A percentile compares a stretch with the other conserved stretches of the same genome.
Conservation (phyloP, 2,797 vertebrate species). For the Clarias pachynema region DNA sequence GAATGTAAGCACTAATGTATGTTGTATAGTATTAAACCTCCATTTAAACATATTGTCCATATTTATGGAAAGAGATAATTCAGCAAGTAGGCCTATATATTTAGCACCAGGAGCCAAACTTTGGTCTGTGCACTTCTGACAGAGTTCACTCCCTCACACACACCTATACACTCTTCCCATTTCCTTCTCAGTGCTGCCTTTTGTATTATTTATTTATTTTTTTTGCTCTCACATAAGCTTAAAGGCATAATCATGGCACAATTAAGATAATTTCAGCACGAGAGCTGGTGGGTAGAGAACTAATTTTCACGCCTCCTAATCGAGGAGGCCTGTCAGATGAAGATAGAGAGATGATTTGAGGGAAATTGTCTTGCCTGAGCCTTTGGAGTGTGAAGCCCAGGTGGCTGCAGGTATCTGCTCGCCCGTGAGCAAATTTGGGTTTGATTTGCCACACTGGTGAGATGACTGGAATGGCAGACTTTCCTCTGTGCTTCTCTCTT, state of each 20-base stretch:
- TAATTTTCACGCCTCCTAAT: slow-evolving; percentile 83
- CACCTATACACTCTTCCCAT: slow-evolving; percentile 36
- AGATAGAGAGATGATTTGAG: slow-evolving; percentile 84
- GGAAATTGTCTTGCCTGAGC: slow-evolving; percentile 79
- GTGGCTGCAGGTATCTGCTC: slow-evolving; percentile 76
- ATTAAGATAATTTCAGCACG: slow-evolving; percentile 85
- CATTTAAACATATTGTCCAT: not conserved
- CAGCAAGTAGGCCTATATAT: not conserved
- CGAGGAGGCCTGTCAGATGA: slow-evolving; percentile 85
- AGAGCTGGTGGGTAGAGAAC: slow-evolving; percentile 84
- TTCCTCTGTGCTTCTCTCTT: slow-evolving; percentile 65
- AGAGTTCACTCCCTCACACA: slow-evolving; percentile 35
- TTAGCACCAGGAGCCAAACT: slow-evolving; percentile 12
- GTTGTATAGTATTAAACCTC: not conserved
- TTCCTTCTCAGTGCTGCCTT: slow-evolving; percentile 58
- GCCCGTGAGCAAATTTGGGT: slow-evolving; percentile 70
- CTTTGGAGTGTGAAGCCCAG: slow-evolving; percentile 76
- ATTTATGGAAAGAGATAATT: not conserved
- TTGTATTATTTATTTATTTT: slow-evolving; percentile 61
- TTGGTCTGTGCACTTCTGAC: slow-evolving; percentile 15
- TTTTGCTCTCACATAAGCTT: slow-evolving; percentile 71
- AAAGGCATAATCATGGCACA: slow-evolving; percentile 85
- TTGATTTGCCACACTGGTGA: slow-evolving; percentile 76
- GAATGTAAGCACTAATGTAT: not conserved
- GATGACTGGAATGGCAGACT: slow-evolving; percentile 70